phyloP scores from a whole-genome alignment of 2,797 vertebrate genomes.

The Microchirus variegatus region DNA sequence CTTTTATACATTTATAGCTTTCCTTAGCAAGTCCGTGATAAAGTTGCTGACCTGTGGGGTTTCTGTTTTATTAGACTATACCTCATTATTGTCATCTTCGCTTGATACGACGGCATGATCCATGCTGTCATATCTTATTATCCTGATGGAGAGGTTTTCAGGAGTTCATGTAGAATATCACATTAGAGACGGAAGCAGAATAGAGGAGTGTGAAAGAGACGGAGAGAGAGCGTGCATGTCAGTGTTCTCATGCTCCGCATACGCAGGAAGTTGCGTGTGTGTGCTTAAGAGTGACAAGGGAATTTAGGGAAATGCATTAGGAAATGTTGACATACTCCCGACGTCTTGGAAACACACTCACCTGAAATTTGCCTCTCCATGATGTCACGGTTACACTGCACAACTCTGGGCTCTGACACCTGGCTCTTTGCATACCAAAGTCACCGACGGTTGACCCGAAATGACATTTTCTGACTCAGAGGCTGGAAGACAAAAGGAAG shows the following conservation, averaged over 20 bases:
- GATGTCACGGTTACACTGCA: conserved; percentile 37
- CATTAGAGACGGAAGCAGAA: conserved; percentile 2
- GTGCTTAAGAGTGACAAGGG: conserved; percentile 18
- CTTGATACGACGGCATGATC: conserved; percentile 48
- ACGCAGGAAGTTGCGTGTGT: background rate
- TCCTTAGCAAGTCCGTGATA: conserved; percentile 8
- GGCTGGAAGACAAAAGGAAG: background rate
- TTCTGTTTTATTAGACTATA: conserved; percentile 16
- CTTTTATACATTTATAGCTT: conserved; percentile 20
- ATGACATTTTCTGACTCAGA: conserved; percentile 43
- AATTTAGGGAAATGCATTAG: conserved; percentile 36
- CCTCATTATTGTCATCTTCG: conserved; percentile 37
- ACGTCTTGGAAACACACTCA: conserved; percentile 20
- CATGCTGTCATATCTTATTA: conserved; percentile 58
- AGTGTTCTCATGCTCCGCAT: background rate
- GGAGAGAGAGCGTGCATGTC: background rate
- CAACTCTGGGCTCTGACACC: conserved; percentile 44
- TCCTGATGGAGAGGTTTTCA: conserved; percentile 31
- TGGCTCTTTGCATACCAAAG: conserved; percentile 59
- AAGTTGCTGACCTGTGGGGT: conserved; percentile 46
- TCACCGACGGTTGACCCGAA: conserved; percentile 39
- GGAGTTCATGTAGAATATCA: conserved; percentile 54
- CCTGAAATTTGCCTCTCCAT: conserved; percentile 34
- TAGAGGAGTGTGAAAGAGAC: background rate
- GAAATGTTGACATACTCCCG: conserved; percentile 26